Evolutionary conservation across 2,113 vertebrate genomes (phyloP).

Genomic region (Aviceda subcristata): DNA sequence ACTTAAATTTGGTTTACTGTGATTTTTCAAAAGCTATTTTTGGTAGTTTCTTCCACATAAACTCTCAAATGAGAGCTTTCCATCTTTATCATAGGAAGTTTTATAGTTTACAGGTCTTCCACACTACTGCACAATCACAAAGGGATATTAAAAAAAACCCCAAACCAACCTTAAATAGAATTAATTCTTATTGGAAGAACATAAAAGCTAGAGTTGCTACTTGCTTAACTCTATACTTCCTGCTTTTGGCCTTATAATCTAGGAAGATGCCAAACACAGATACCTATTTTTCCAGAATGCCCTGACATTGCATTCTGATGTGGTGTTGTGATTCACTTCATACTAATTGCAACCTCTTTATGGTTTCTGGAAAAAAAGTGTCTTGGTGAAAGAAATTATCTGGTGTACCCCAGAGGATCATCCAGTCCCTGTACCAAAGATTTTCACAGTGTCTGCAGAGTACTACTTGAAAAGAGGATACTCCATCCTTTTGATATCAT

Average conservation of each 20-base stretch:
- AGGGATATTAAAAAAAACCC: accelerated
- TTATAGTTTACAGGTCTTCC: not conserved
- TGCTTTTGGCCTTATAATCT: not conserved
- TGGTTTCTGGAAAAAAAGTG: not conserved
- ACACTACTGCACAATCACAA: not conserved
- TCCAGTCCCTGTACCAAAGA: not conserved
- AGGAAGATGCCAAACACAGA: not conserved
- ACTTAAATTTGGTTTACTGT: not conserved
- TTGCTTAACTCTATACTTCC: not conserved
- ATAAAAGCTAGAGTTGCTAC: not conserved
- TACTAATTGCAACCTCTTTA: not conserved
- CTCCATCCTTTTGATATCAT: not conserved
- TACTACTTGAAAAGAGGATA: not conserved
- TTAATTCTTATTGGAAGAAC: not conserved
- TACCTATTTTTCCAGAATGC: not conserved
- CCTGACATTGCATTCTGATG: not conserved
- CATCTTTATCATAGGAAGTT: not conserved
- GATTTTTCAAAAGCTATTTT: not conserved
- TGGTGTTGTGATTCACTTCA: not conserved
- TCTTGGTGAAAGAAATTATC: not conserved
- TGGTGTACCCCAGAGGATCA: not conserved
- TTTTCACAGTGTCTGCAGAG: not conserved
- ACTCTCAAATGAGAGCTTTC: not conserved
- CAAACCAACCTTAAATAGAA: not conserved
- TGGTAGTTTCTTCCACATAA: not conserved